Conservation (phyloP, 2,888 invertebrate genomes). For the Leptopilina syphax region DNA sequence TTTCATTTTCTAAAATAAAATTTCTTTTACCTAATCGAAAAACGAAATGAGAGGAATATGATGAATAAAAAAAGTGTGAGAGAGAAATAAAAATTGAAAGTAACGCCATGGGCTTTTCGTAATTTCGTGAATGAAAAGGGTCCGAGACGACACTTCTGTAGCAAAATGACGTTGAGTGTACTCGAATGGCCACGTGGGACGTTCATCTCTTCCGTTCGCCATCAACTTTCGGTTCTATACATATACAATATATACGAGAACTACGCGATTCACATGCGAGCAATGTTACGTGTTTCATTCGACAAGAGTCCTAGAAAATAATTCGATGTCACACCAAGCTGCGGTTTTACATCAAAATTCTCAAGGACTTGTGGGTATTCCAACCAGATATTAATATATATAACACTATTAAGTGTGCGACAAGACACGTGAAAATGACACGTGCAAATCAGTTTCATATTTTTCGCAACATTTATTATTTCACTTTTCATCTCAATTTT, state of each 20-base stretch:
- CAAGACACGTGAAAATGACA: slow-evolving; percentile 31
- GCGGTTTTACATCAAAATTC: slow-evolving; percentile 70
- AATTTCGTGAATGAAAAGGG: slow-evolving; percentile 39
- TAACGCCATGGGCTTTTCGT: slow-evolving; percentile 32
- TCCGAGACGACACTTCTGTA: slow-evolving; percentile 55
- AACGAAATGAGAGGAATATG: background rate
- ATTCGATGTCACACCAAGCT: slow-evolving; percentile 71
- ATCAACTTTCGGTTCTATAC: slow-evolving; percentile 45
- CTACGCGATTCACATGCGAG: slow-evolving; percentile 6
- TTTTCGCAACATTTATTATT: too few species aligned
- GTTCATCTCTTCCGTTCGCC: slow-evolving; percentile 59
- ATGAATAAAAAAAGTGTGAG: background rate
- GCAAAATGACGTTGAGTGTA: slow-evolving; percentile 67
- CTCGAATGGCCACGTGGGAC: slow-evolving; percentile 70
- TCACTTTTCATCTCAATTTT: too few species aligned
- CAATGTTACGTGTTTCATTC: slow-evolving; percentile 40
- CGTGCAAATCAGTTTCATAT: background rate
- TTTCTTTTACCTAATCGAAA: too few species aligned
- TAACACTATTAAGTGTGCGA: slow-evolving; percentile 23
- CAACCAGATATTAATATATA: slow-evolving; percentile 24
- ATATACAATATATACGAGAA: slow-evolving; percentile 43
- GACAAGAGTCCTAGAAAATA: slow-evolving; percentile 60
- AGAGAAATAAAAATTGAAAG: background rate
- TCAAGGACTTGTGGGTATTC: slow-evolving; percentile 56
- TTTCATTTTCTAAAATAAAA: too few species aligned